These are phyloP conservation scores for Aramus guarauna DNA, from an alignment of 2,113 vertebrate species.

Conservation along the genomic window DNA sequence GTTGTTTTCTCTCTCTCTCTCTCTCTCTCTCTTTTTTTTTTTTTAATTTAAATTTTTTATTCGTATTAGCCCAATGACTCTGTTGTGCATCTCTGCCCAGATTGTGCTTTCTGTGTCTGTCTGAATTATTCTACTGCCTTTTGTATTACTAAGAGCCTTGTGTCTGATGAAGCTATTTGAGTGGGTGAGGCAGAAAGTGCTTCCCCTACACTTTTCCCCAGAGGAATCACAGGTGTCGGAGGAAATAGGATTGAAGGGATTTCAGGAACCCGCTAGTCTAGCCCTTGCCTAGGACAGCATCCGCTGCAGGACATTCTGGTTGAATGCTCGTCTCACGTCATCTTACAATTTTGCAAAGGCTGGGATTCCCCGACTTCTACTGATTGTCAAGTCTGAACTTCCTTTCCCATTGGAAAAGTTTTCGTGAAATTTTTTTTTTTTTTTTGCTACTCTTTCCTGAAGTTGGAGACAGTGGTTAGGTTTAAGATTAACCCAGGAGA, in stretches of 20 bases:
- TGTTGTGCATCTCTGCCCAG: neutral
- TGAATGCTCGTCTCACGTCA: neutral
- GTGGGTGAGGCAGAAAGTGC: neutral
- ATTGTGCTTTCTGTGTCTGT: neutral
- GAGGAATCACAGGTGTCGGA: neutral
- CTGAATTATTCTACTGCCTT: neutral
- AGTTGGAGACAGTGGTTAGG: neutral
- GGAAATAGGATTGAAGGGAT: neutral
- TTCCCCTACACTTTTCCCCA: neutral
- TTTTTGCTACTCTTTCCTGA: neutral
- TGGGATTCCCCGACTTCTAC: neutral
- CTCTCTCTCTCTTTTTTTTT: neutral
- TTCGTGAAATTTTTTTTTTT: neutral
- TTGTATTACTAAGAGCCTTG: neutral
- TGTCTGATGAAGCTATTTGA: neutral
- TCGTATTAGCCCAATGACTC: neutral
- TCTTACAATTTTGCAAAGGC: neutral
- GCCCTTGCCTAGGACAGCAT: neutral
- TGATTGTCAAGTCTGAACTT: neutral
- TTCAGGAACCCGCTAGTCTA: neutral
- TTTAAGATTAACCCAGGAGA: neutral
- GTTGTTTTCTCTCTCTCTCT: neutral
- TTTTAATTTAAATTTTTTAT: neutral
- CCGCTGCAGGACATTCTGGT: neutral
- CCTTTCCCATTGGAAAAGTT: neutral